These are phyloP conservation scores for Altica lythri DNA, from an alignment of 2,888 invertebrate genomes.

Conservation along the genomic window DNA sequence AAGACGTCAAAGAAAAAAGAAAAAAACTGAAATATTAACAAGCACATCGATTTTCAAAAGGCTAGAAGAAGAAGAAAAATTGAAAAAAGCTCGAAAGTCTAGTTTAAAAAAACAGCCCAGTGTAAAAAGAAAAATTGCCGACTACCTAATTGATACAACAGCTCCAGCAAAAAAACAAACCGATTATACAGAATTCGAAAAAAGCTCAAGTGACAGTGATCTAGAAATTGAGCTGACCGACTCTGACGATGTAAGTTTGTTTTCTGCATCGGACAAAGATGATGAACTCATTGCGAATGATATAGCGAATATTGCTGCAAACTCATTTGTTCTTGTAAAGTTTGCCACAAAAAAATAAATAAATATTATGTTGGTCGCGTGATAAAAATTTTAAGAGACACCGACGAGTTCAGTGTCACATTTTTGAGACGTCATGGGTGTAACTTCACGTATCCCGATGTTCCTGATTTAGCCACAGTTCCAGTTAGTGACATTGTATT, in stretches of 20 bases:
- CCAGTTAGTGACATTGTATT: no score
- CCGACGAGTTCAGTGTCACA: no score
- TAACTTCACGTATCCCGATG: no score
- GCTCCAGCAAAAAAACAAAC: background rate
- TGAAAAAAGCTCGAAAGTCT: background rate
- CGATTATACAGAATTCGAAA: no score
- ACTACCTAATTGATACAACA: background rate
- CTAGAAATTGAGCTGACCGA: background rate
- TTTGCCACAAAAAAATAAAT: no score
- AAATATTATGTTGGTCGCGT: no score
- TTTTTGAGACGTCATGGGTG: no score
- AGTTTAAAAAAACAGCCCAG: background rate
- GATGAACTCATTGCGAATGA: background rate
- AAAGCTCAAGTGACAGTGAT: background rate
- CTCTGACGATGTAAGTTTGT: background rate
- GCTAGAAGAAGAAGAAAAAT: background rate
- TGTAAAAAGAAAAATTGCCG: background rate
- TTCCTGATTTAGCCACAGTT: no score
- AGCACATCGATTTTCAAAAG: background rate
- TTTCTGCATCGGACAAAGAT: background rate
- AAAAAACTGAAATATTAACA: background rate
- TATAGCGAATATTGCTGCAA: background rate
- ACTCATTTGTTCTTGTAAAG: no score
- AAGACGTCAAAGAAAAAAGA: background rate
- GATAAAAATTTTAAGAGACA: no score